phyloP scores from a whole-genome alignment of 2,888 invertebrate genomes.

The Harpagoxenus sublaevis region DNA sequence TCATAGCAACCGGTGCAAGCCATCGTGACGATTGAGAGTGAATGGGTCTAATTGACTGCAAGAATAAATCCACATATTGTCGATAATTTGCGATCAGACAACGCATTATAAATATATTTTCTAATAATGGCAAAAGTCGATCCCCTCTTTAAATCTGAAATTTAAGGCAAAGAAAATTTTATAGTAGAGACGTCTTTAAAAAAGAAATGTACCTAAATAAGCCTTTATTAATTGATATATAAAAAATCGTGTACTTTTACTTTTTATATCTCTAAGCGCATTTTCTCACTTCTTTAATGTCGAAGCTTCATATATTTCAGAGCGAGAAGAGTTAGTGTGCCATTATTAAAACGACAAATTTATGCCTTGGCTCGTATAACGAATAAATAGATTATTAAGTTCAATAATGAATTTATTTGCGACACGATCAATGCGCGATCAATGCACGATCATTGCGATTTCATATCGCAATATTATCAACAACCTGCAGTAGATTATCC shows the following conservation, averaged over 20 bases:
- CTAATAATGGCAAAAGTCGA: slow-evolving; percentile 11
- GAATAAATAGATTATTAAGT: slow-evolving; percentile 13
- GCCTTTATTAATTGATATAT: neutral
- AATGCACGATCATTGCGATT: slow-evolving; percentile 19
- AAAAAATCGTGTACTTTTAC: neutral
- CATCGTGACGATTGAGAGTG: slow-evolving; percentile 18
- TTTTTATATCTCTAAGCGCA: neutral
- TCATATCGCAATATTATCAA: slow-evolving; percentile 28
- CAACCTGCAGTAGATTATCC: neutral
- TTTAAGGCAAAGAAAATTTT: neutral
- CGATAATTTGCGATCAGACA: slow-evolving; percentile 19
- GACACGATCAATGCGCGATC: slow-evolving; percentile 22
- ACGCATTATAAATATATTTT: neutral
- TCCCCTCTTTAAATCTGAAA: neutral
- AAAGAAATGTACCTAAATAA: neutral
- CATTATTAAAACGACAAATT: slow-evolving; percentile 16
- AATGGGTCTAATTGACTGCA: slow-evolving; percentile 25
- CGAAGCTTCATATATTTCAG: neutral
- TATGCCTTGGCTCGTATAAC: neutral
- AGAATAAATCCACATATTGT: slow-evolving; percentile 7
- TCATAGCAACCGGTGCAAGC: slow-evolving; percentile 16
- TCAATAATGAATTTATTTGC: slow-evolving; percentile 26
- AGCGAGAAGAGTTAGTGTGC: neutral
- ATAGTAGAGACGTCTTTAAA: neutral
- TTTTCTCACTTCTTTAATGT: neutral